Evolutionary conservation across 2,113 vertebrate species (phyloP).

Genomic region (Butorides virescens): DNA sequence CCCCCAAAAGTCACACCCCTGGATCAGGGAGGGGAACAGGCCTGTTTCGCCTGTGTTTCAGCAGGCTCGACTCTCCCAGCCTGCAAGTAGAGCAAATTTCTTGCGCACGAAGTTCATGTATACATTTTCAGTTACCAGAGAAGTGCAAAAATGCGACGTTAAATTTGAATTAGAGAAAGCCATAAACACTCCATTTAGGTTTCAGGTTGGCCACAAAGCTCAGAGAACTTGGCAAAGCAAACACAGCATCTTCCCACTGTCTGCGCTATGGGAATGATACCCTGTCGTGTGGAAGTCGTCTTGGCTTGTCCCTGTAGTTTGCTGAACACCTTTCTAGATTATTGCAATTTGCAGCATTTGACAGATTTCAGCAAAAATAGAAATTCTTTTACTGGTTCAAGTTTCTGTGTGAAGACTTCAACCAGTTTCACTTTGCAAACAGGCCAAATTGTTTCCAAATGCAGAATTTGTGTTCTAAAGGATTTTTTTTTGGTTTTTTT

Average conservation of each 20-base stretch:
- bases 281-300: background rate
- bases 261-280: background rate
- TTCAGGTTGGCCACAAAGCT: slow-evolving; percentile 28
- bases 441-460: background rate
- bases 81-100: background rate
- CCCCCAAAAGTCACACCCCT: background rate
- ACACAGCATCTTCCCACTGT: background rate
- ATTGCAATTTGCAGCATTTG: background rate
- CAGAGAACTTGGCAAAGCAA: background rate
- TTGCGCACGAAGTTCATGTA: background rate
- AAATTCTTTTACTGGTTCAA: background rate
- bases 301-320: background rate
- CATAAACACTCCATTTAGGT: background rate
- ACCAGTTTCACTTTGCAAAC: background rate
- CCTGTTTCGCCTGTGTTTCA: background rate
- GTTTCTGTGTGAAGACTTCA: background rate
- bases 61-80: background rate
- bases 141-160: background rate
- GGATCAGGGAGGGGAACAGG: background rate
- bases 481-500: background rate
- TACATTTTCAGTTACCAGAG: background rate
- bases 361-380: slow-evolving; percentile 8
- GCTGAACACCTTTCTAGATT: slow-evolving; percentile 18
- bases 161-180: background rate
- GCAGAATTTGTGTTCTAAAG: background rate